Evolutionary conservation across 2,113 vertebrate species (phyloP).

Genomic region (Hyla sarda): DNA sequence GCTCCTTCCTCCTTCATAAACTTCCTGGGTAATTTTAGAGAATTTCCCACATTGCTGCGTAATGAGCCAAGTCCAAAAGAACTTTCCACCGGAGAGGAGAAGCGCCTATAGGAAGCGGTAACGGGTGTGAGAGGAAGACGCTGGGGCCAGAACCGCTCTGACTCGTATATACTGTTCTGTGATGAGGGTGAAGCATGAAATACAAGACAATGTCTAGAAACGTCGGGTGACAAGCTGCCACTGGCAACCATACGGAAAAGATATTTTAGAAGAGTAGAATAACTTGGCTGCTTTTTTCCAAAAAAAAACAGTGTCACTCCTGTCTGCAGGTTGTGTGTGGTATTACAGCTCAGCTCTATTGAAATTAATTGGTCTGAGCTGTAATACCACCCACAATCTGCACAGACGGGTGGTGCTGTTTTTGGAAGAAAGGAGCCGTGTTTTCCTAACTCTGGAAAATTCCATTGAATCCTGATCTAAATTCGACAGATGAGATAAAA

Average conservation of each 20-base stretch:
- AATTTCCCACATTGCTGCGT: neutral
- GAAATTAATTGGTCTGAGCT: too few relatives aligned
- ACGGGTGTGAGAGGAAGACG: neutral
- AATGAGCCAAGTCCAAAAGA: neutral
- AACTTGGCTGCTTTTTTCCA: neutral
- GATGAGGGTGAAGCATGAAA: too few relatives aligned
- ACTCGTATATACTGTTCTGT: neutral
- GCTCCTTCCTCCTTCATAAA: neutral
- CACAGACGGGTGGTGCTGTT: too few relatives aligned
- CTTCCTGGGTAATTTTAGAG: conserved; percentile 1
- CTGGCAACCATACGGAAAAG: neutral
- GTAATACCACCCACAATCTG: too few relatives aligned
- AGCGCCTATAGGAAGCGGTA: neutral
- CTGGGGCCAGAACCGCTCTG: too few relatives aligned
- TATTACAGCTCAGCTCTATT: too few relatives aligned
- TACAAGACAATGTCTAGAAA: neutral
- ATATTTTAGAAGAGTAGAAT: neutral
- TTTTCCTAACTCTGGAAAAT: too few relatives aligned
- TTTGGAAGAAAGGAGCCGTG: too few relatives aligned
- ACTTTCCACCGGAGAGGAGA: neutral
- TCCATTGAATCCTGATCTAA: too few relatives aligned
- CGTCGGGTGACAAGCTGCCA: too few relatives aligned
- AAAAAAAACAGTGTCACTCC: neutral
- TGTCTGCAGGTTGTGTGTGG: too few relatives aligned
- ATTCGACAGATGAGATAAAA: too few relatives aligned